Percentiles rank a stretch among this genome's conserved stretches.
Conservation (phyloP, 1,140 invertebrate genomes). For the Diachasma alloeum region DNA sequence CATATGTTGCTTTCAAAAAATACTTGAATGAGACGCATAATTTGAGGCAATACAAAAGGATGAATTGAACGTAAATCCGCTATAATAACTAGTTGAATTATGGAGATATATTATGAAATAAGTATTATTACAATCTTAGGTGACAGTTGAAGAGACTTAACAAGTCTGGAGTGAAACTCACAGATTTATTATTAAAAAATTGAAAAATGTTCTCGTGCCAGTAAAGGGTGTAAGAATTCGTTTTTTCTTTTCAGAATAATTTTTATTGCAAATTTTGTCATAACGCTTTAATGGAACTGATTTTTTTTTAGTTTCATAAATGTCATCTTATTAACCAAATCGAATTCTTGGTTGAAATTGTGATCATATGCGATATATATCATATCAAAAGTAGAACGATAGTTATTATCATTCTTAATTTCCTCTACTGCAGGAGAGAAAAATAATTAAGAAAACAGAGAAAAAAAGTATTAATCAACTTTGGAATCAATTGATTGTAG, state of each 20-base stretch:
- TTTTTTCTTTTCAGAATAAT: background rate
- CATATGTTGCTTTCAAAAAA: background rate
- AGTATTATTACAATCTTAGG: constrained; percentile 32
- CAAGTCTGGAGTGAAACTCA: constrained; percentile 28
- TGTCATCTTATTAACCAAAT: constrained; percentile 21
- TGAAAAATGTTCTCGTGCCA: constrained; percentile 30
- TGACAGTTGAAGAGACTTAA: background rate
- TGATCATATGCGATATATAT: constrained; percentile 8
- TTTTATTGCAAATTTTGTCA: background rate
- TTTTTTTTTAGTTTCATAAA: background rate
- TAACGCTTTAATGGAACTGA: constrained; percentile 18
- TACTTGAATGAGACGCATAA: constrained; percentile 10
- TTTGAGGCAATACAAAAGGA: constrained; percentile 6
- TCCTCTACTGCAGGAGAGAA: too few relatives aligned
- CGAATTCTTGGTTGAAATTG: constrained; percentile 11
- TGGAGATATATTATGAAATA: constrained; percentile 28
- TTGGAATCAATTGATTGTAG: too few relatives aligned
- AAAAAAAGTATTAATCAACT: too few relatives aligned
- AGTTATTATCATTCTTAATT: background rate
- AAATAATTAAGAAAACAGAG: too few relatives aligned
- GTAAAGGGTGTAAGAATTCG: constrained; percentile 23
- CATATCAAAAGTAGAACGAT: background rate
- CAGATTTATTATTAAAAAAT: background rate
- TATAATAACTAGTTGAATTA: constrained; percentile 29
- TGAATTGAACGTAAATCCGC: background rate